phyloP scores from a whole-genome alignment of 2,797 vertebrate species.

The Jordanella pulchra region DNA sequence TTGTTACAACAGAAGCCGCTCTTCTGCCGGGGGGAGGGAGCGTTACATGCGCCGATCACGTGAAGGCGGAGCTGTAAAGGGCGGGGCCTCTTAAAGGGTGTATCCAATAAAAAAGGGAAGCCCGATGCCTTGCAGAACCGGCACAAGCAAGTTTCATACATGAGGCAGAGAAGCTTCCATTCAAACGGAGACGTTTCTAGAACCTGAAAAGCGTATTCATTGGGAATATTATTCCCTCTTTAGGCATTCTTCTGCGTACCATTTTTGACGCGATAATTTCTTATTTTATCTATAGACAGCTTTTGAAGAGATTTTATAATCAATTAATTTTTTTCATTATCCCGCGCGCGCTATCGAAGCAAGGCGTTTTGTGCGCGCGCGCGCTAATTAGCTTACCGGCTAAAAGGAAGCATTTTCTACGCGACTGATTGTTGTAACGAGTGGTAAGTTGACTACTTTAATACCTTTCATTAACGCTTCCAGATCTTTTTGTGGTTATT shows the following conservation, averaged over 20 bases:
- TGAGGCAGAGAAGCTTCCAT: conserved; percentile 33
- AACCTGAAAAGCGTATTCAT: background rate
- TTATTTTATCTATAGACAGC: background rate
- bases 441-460: conserved; percentile 64
- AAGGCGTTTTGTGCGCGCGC: conserved; percentile 31
- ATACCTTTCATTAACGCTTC: fast-evolving
- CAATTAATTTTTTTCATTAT: conserved; percentile 30
- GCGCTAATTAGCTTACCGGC: conserved; percentile 66
- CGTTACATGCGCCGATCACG: conserved; percentile 9
- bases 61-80: conserved; percentile 13
- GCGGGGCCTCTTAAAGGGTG: conserved; percentile 18
- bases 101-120: conserved; percentile 52
- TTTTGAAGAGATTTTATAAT: conserved; percentile 21
- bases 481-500: fast-evolving
- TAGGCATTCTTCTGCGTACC: fast-evolving
- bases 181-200: conserved; percentile 45
- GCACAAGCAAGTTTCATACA: conserved; percentile 42
- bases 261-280: background rate
- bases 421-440: conserved; percentile 29
- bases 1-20: background rate
- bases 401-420: conserved; percentile 28
- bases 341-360: conserved; percentile 65
- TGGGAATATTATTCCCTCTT: background rate
- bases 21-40: background rate
- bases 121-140: conserved; percentile 19